A percentile compares a stretch with the other conserved stretches of the same genome.
These are phyloP conservation scores for Clarias batrachus DNA, from an alignment of 2,113 vertebrate genomes.

Conservation along the genomic window DNA sequence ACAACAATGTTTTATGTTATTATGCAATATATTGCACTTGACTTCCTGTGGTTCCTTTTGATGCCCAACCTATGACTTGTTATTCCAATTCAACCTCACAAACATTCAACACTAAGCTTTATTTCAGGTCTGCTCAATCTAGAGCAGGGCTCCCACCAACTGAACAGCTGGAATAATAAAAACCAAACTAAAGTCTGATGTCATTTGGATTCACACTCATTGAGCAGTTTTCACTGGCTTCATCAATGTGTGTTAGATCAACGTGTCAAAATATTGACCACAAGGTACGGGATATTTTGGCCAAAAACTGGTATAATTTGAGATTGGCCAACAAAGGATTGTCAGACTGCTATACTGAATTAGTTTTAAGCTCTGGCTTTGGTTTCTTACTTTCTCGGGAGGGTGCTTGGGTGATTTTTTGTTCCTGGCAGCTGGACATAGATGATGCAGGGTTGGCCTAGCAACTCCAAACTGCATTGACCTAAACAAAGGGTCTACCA, in stretches of 20 bases:
- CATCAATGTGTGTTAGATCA: not conserved
- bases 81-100: not conserved
- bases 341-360: not conserved
- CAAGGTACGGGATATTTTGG: constrained; percentile 5
- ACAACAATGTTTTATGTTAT: too few relatives aligned
- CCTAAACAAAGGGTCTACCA: constrained; percentile 26
- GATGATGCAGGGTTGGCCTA: constrained; percentile 15
- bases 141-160: not conserved
- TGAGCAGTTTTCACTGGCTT: constrained; percentile 27
- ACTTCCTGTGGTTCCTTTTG: not conserved
- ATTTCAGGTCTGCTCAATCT: not conserved
- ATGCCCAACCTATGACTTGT: not conserved
- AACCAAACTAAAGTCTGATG: not conserved
- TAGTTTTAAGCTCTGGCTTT: constrained; percentile 1
- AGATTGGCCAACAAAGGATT: not conserved
- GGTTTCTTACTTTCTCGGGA: constrained; percentile 4
- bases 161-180: constrained; percentile 24
- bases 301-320: constrained; percentile 4
- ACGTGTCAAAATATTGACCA: constrained; percentile 29
- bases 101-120: not conserved
- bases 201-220: not conserved
- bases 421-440: not conserved
- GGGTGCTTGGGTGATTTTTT: not conserved
- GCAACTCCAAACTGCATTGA: constrained; percentile 22
- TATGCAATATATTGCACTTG: not conserved